These are phyloP conservation scores for Taphrorychus bicolor DNA, from an alignment of 2,888 invertebrate species.

Conservation along the genomic window DNA sequence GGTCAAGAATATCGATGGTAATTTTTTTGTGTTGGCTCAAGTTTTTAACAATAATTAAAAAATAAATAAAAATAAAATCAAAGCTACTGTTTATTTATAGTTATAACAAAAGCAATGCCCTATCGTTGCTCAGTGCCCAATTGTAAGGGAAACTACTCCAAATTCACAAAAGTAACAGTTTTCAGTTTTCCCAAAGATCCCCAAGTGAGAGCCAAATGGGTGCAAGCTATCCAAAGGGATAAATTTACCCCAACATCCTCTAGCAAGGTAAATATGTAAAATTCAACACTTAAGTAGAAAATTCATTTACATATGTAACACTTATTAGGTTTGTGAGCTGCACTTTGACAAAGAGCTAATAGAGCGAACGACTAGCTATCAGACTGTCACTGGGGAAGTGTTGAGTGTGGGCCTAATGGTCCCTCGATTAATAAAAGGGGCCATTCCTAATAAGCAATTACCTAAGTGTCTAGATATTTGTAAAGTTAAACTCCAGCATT, in stretches of 20 bases:
- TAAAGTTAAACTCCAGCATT: not conserved
- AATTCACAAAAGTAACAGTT: not conserved
- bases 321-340: not conserved
- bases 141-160: not conserved
- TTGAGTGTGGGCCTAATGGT: not conserved
- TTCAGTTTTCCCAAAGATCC: not conserved
- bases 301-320: too few relatives aligned
- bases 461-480: not conserved
- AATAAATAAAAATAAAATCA: too few relatives aligned
- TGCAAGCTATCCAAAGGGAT: not conserved
- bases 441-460: not conserved
- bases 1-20: too few relatives aligned
- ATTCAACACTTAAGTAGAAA: not conserved
- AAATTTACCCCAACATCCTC: not conserved
- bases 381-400: not conserved
- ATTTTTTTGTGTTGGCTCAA: too few relatives aligned
- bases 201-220: not conserved
- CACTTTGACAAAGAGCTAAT: not conserved
- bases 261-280: not conserved
- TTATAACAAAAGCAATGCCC: too few relatives aligned
- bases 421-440: not conserved
- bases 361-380: not conserved
- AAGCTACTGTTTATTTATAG: too few relatives aligned
- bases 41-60: too few relatives aligned
- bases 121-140: not conserved